Base-by-base conservation (phyloP, 1,140 invertebrate genomes). In the Ericerus pela region DNA sequence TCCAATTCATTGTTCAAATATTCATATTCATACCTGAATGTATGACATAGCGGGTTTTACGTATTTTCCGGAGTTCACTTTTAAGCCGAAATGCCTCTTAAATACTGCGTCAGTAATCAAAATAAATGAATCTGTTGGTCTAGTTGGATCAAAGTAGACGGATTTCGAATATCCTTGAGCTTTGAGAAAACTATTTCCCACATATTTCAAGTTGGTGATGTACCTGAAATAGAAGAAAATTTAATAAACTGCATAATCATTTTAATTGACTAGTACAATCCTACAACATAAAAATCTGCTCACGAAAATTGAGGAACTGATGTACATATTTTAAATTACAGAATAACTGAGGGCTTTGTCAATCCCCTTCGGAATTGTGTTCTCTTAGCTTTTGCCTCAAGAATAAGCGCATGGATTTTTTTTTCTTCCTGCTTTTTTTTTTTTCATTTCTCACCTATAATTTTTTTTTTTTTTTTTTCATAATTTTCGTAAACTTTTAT, bases 111-210 rank as follows among this genome's bases (percentile, higher is more conserved):
- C 84, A 3, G 76, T 66, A 2, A 87, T 68, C 52, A 69, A 69
- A 37, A 58, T 79, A 60, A 77, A 73, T 37, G 82, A 84, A 58
- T 85, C 78, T 1, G 76, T 74, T 1, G 83, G 79, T 38, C 74
- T 73, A 1, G 72, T 70, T n/a, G 78, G 71, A 63, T 86, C 80
- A 62, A 87, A 81, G 62, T 80, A 75, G 0, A 76, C 76, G 1
- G 74, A 70, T 62, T 84, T 82, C 0, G 84, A 82, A 55, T 82
- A 79, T 29, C 83, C 82, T 64, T 84, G 81, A 26, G 77, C 75
- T 60, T 84, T 82, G 1, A 88, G 66, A 64, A 84, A 83, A 54
- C 79, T 78, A 65, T 88, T 88, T 16, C 80, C 73, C 53, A 86
- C 73, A 60, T 81, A 79, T 62, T 85, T 80, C 0, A 71, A 74